Evolutionary conservation across 2,888 invertebrate species (phyloP), one percentile per base, ranked within the genome.

Genomic region (Campopleginae sp.): DNA sequence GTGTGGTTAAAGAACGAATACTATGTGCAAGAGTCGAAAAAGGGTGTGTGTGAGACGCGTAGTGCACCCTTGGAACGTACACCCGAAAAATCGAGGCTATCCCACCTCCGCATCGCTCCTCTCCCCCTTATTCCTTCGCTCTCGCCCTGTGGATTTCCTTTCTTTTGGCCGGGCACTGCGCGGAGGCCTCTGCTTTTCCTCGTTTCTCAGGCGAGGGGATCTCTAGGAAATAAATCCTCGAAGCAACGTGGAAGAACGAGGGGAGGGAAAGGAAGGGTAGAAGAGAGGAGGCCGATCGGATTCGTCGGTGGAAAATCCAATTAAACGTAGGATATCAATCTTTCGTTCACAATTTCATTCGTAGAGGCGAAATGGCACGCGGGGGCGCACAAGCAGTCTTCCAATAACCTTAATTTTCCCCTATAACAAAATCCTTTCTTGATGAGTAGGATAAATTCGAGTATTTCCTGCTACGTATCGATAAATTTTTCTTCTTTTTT

Each of bases 311-410:
- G 82, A 85, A 85, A 85, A 85, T 85, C 85, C 85, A 85, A 85
- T 85, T 85, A 85, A 83, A 85, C 85, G 85, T 82, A 65, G 85
- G 85, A 79, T 85, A 85, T 85, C 85, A 85, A 85, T 85, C 85
- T 85, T 85, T 79, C 85, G 79, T 82, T 85, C 85, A 85, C 82
- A 85, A 85, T 85, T 85, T 85, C 78, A 85, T 85, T 71, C 79
- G 74, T 44, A 63, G 79, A 82, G 79, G 71, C 82, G 78, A 85
- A 85, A 38, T 79, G 82, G 79, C 85, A 80, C 77, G 80, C 72
- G 58, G 27, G 58, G 58, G 80, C 75, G 19, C 71, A 46, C 46
- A 31, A 31, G 46, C 65, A 72, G 70, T 82, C 81, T 71, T 65
- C 54, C 78, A 54, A 54, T 68, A 58, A 58, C 79, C 48, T 85